Evolutionary conservation across 2,888 invertebrate species (phyloP).

Genomic region (Chelonus formosanus): DNA sequence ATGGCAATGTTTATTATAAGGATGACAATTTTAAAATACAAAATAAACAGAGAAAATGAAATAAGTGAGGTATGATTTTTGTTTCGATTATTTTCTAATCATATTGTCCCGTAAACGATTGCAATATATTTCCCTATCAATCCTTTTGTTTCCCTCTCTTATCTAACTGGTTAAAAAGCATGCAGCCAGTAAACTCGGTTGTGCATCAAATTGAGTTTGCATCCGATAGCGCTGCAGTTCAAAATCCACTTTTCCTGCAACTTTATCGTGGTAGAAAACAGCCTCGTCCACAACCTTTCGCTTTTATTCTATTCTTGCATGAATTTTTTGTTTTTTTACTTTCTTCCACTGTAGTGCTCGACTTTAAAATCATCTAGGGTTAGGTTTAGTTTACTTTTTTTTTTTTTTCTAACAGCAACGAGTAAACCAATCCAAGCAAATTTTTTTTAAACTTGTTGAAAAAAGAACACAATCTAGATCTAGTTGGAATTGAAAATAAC

Average conservation of each 20-base stretch:
- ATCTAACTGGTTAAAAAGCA: constrained; percentile 15
- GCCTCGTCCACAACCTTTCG: constrained; percentile 32
- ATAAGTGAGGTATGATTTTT: too few species aligned
- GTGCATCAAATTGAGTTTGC: constrained; percentile 43
- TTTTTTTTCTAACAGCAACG: too few species aligned
- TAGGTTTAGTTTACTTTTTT: constrained; percentile 12
- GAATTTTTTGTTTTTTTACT: constrained; percentile 28
- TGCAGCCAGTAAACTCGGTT: constrained; percentile 33
- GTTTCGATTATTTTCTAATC: too few species aligned
- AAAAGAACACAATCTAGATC: too few species aligned
- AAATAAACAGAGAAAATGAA: too few species aligned
- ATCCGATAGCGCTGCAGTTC: constrained; percentile 40
- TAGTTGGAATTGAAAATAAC: too few species aligned
- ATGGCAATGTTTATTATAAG: too few species aligned
- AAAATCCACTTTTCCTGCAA: constrained; percentile 43
- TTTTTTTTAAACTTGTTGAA: too few species aligned
- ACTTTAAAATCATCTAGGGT: constrained; percentile 15
- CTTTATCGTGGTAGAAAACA: constrained; percentile 35
- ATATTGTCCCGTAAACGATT: too few species aligned
- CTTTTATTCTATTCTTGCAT: constrained; percentile 17
- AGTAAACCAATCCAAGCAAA: too few species aligned
- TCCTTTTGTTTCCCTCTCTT: background rate
- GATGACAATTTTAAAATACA: too few species aligned
- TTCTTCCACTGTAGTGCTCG: background rate
- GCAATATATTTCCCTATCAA: background rate